Evolutionary conservation across 2,888 invertebrate species (phyloP).

Genomic region (Heliconius ismenius): DNA sequence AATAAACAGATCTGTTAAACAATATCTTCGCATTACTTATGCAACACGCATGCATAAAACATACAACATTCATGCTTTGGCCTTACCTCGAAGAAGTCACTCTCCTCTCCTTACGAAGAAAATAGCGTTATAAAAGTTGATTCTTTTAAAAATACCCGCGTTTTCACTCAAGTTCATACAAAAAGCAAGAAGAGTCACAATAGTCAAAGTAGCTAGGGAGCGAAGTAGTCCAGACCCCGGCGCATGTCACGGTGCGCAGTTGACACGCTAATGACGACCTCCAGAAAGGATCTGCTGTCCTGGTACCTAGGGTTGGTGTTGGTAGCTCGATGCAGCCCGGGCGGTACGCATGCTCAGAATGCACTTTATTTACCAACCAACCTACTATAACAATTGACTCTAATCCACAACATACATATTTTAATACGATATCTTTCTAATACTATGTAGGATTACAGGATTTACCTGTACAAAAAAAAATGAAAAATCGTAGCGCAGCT

Average conservation of each 20-base stretch:
- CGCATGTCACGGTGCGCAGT: slow-evolving; percentile 39
- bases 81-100: slow-evolving; percentile 15
- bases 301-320: slow-evolving; percentile 9
- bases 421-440: neutral
- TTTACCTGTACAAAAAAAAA: neutral
- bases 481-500: too few species aligned
- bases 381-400: too few species aligned
- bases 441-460: neutral
- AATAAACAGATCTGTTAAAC: too few species aligned
- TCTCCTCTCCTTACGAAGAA: neutral
- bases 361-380: neutral
- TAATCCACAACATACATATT: too few species aligned
- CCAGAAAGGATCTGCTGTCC: slow-evolving; percentile 18
- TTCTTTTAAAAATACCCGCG: neutral
- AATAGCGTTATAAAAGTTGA: neutral
- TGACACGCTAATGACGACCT: slow-evolving; percentile 12
- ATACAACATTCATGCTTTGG: slow-evolving; percentile 1
- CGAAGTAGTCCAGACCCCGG: slow-evolving; percentile 32
- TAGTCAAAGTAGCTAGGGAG: slow-evolving; percentile 33
- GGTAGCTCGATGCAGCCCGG: slow-evolving; percentile 34
- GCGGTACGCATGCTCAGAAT: slow-evolving; percentile 34
- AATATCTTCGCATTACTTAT: neutral
- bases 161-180: neutral
- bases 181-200: neutral
- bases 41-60: neutral